phyloP scores from a whole-genome alignment of 2,888 invertebrate genomes.

The Aproaerema taeniolella region DNA sequence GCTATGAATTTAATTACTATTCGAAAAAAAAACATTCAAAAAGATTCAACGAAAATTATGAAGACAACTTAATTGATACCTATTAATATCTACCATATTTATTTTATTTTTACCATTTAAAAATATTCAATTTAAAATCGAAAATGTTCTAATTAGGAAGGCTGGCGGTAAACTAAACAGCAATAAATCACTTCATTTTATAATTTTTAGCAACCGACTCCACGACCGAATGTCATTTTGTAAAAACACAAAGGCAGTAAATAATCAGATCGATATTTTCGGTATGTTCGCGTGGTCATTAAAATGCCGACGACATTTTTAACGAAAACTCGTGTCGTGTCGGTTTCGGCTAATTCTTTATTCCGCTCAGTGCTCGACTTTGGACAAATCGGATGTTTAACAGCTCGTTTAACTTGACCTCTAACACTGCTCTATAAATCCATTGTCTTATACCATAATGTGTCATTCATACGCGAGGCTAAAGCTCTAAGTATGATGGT shows the following conservation, averaged over 20 bases:
- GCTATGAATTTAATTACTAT: too few relatives aligned
- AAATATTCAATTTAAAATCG: slow-evolving; percentile 29
- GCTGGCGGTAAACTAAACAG: slow-evolving; percentile 27
- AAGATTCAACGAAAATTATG: slow-evolving; percentile 8
- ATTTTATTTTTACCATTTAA: slow-evolving; percentile 11
- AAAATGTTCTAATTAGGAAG: slow-evolving; percentile 20
- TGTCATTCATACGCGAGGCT: slow-evolving; percentile 13
- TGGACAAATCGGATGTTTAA: slow-evolving; percentile 37
- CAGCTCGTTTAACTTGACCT: slow-evolving; percentile 34
- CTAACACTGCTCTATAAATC: slow-evolving; percentile 27
- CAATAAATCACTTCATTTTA: slow-evolving; percentile 37
- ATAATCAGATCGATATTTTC: slow-evolving; percentile 58
- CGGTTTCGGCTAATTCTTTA: slow-evolving; percentile 52
- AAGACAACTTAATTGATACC: slow-evolving; percentile 12
- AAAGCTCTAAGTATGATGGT: slow-evolving; percentile 34
- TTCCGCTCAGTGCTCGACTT: slow-evolving; percentile 42
- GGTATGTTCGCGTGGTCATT: slow-evolving; percentile 56
- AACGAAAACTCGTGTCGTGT: slow-evolving; percentile 40
- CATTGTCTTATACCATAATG: slow-evolving; percentile 18
- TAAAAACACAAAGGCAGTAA: slow-evolving; percentile 58
- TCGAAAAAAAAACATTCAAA: slow-evolving; percentile 1
- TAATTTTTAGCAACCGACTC: slow-evolving; percentile 39
- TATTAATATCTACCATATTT: slow-evolving; percentile 6
- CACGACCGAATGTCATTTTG: slow-evolving; percentile 35
- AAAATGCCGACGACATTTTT: slow-evolving; percentile 62